Evolutionary conservation across 23 tunicate species (phyloP), one percentile per base, ranked within the genome.

Genomic region (Diplosoma virens): DNA sequence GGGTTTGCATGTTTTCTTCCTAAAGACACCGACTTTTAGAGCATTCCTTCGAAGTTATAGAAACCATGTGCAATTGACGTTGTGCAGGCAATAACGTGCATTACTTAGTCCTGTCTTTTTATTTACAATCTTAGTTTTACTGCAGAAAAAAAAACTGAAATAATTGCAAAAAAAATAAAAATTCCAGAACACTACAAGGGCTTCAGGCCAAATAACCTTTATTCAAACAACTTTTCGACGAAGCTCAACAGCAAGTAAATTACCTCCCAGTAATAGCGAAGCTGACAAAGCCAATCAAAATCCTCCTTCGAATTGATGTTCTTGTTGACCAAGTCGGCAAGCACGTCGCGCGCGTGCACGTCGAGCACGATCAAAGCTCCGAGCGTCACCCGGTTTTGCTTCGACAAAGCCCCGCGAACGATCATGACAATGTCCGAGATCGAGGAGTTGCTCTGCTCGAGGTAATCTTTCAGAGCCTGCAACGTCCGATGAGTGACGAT

Each of bases 181-280:
- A n/a, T n/a, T n/a, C n/a, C n/a, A n/a, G n/a, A n/a, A n/a, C n/a
- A n/a, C n/a, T n/a, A n/a, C n/a, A n/a, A n/a, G n/a, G n/a, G n/a
- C n/a, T n/a, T n/a, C n/a, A n/a, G n/a, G n/a, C n/a, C n/a, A n/a
- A n/a, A n/a, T n/a, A n/a, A n/a, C n/a, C n/a, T n/a, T n/a, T n/a
- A n/a, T n/a, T n/a, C n/a, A n/a, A n/a, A n/a, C n/a, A n/a, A n/a
- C n/a, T n/a, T n/a, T n/a, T n/a, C n/a, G n/a, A n/a, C n/a, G n/a
- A n/a, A n/a, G n/a, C n/a, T n/a, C n/a, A n/a, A n/a, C n/a, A n/a
- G n/a, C n/a, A n/a, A n/a, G n/a, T 41, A 41, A 41, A 55, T 61
- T 79, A 92, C 97, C 89, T 94, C 99, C 99, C 99, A 94, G 59
- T 94, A 94, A 36, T 94, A 94, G 59, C 99, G 63, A 7, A 94